A percentile compares a stretch with the other conserved stretches of the same genome.
Evolutionary conservation across 1,140 invertebrate species (phyloP).

Genomic region (Bombus sylvicola): DNA sequence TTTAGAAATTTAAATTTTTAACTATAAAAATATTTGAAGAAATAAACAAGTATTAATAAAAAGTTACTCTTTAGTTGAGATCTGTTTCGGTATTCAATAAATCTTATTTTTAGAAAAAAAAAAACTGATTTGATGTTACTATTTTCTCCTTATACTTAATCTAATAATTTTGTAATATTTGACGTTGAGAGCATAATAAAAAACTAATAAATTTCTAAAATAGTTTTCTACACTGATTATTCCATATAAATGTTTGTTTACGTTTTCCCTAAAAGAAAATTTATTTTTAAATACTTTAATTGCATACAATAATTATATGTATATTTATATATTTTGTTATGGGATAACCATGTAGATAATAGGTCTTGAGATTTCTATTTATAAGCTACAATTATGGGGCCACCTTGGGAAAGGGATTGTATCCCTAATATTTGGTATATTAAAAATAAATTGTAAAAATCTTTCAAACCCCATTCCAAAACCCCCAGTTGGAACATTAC

Average conservation of each 20-base stretch:
- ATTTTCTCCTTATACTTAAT: slow-evolving; percentile 23
- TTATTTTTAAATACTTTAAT: slow-evolving; percentile 13
- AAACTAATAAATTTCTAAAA: not conserved
- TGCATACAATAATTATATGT: not conserved
- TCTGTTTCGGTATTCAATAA: slow-evolving; percentile 68
- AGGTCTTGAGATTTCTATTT: slow-evolving; percentile 76
- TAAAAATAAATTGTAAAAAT: slow-evolving; percentile 91
- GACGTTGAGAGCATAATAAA: not conserved
- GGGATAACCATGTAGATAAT: slow-evolving; percentile 56
- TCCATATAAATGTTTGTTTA: slow-evolving; percentile 1
- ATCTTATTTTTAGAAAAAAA: slow-evolving; percentile 63
- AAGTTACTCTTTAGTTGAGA: slow-evolving; percentile 63
- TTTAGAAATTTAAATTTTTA: slow-evolving; percentile 57
- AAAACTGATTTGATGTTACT: slow-evolving; percentile 45
- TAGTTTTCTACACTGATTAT: not conserved
- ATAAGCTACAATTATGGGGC: slow-evolving; percentile 93
- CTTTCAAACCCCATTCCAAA: slow-evolving; percentile 98
- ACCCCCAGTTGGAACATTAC: slow-evolving; percentile 94
- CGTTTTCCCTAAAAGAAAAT: slow-evolving; percentile 15
- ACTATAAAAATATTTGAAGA: slow-evolving; percentile 62
- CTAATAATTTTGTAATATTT: slow-evolving; percentile 33
- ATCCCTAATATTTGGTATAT: slow-evolving; percentile 95
- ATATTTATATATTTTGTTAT: not conserved
- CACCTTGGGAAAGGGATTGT: slow-evolving; percentile 97
- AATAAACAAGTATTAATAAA: slow-evolving; percentile 60